Evolutionary conservation across 1,140 invertebrate genomes (phyloP), one percentile per base, ranked within the genome.

Genomic region (Centruroides sculpturatus): DNA sequence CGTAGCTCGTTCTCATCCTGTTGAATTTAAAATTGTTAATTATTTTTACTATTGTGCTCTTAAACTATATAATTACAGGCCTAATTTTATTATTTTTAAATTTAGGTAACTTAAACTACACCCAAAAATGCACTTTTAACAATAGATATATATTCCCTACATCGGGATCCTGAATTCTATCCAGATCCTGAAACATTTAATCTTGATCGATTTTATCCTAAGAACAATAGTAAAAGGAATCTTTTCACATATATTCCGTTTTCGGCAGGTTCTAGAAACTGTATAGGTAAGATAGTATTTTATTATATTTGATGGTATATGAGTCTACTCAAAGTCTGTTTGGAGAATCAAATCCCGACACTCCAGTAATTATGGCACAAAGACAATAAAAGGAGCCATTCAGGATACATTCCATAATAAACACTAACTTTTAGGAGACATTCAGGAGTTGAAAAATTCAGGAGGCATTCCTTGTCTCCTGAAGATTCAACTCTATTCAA

Each of bases 121-220:
- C 68, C 71, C 9, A 61, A 72, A 10, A 69, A 78, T 36, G 58
- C 73, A 8, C 64, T 75, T 0, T 35, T 46, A 47, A 41, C 41
- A 6, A 8, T 41, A 8, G 5, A 6, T 41, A 41, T 41, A 6
- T 8, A 41, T 41, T 7, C 4, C n/a, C 10, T 68, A 11, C 70
- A 71, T 49, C 60, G 59, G 3, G 59, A 71, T 59, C 60, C 60
- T 8, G 60, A 72, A 48, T 71, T 75, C 47, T 80, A 70, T 60
- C 71, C 78, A 46, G 73, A 80, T 57, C 78, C 79, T 12, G 71
- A 79, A 12, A 66, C 57, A n/a, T 81, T 76, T 66, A 69, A 79
- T 65, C 79, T 79, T 2, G 76, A 79, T 23, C 64, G 77, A 57
- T 80, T 80, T 66, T 58, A 69, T 1, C 57, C 55, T 0, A 64